Percentiles rank a stretch among this genome's conserved stretches.
Evolutionary conservation across 2,113 vertebrate genomes (phyloP).

Genomic region (Forbesichthys papilliferus): DNA sequence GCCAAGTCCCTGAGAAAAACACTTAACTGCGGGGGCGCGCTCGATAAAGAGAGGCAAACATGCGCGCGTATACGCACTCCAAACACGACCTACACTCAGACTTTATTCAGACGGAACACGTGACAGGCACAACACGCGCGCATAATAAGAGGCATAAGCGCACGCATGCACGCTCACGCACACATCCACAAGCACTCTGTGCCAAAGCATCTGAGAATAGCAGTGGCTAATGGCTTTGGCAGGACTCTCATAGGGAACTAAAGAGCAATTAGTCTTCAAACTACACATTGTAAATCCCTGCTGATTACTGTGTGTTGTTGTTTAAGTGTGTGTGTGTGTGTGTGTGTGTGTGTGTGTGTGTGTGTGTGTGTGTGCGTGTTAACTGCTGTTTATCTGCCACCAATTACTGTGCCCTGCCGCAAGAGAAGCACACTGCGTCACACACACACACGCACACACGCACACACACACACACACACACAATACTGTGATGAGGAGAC

Average conservation of each 20-base stretch:
- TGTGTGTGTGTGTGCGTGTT: slow-evolving; percentile 73
- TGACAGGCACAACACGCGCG: slow-evolving; percentile 41
- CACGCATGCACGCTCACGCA: slow-evolving; percentile 34
- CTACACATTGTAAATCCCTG: slow-evolving; percentile 98
- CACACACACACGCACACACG: slow-evolving; percentile 10
- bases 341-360: slow-evolving; percentile 39
- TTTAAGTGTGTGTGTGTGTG: slow-evolving; percentile 12
- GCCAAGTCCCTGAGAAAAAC: slow-evolving; percentile 81
- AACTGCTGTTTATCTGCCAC: slow-evolving; percentile 96
- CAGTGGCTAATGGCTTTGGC: slow-evolving; percentile 92
- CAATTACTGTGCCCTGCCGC: slow-evolving; percentile 86
- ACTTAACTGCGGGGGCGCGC: slow-evolving; percentile 53
- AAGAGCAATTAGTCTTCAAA: slow-evolving; percentile 98
- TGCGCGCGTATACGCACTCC: slow-evolving; percentile 33
- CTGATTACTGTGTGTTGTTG: slow-evolving; percentile 85
- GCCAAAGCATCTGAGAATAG: slow-evolving; percentile 76
- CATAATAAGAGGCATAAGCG: slow-evolving; percentile 50
- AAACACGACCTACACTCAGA: slow-evolving; percentile 3
- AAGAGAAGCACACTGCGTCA: slow-evolving; percentile 80
- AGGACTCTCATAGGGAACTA: slow-evolving; percentile 90
- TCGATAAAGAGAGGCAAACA: slow-evolving; percentile 56
- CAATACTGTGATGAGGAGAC: too few relatives aligned
- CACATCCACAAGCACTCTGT: slow-evolving; percentile 31
- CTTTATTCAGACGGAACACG: too few relatives aligned
- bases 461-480: neutral